A percentile compares a stretch with the other conserved stretches of the same genome.
These are phyloP conservation scores for Zeus faber DNA, from an alignment of 2,113 vertebrate species.

Conservation along the genomic window DNA sequence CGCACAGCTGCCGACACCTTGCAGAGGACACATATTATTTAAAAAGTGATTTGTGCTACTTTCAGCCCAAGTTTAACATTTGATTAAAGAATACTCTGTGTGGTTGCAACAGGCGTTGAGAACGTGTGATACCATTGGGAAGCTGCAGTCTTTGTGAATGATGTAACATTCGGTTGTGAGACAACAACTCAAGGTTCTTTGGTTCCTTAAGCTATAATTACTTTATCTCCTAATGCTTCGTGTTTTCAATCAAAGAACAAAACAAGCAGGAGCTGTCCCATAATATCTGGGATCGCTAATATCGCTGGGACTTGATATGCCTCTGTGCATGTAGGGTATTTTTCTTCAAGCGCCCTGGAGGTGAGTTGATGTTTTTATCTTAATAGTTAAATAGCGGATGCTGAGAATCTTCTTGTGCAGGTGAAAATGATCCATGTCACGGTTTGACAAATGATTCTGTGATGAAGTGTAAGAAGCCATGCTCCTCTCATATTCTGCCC, in stretches of 20 bases:
- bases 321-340: neutral
- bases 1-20: conserved; percentile 59
- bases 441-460: conserved; percentile 31
- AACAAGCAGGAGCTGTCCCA: neutral
- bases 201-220: conserved; percentile 57
- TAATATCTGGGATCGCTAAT: neutral
- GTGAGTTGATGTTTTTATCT: neutral
- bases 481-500: conserved; percentile 47
- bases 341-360: neutral
- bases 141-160: too few relatives aligned
- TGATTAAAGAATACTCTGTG: too few relatives aligned
- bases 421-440: neutral
- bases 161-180: conserved; percentile 52
- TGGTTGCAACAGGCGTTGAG: conserved; percentile 23
- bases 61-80: conserved; percentile 8
- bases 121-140: conserved; percentile 28
- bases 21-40: too few relatives aligned
- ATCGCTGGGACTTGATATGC: neutral
- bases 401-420: neutral
- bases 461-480: conserved; percentile 51
- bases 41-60: too few relatives aligned
- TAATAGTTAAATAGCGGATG: neutral
- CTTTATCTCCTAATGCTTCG: conserved; percentile 23
- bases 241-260: conserved; percentile 5
- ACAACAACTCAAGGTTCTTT: conserved; percentile 49